Percentiles rank a stretch among this genome's conserved stretches.
Conservation (phyloP, 2,113 vertebrate genomes). For the Gallinago paraguaiae region DNA sequence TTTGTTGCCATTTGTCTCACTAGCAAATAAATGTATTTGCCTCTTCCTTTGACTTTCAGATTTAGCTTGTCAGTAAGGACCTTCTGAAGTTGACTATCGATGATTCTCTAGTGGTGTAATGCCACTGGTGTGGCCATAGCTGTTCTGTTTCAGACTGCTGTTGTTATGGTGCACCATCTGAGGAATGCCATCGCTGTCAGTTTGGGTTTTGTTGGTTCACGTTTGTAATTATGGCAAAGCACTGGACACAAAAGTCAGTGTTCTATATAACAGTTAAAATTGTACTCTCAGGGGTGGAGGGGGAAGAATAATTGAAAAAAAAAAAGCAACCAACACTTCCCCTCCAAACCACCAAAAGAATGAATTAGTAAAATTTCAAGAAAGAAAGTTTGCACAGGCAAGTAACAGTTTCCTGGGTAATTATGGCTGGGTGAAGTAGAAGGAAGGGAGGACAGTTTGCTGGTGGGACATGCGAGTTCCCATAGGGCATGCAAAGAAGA, state of each 20-base stretch:
- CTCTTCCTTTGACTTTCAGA: background rate
- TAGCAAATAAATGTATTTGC: background rate
- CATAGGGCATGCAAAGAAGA: background rate
- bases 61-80: background rate
- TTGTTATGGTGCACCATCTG: background rate
- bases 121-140: background rate
- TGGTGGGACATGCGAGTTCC: background rate
- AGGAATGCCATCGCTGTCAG: accelerated
- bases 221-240: background rate
- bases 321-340: too few relatives aligned
- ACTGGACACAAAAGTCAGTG: background rate
- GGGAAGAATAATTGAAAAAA: background rate
- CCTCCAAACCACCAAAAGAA: background rate
- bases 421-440: background rate
- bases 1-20: background rate
- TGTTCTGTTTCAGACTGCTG: accelerated
- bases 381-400: background rate
- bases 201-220: background rate
- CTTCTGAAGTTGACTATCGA: background rate
- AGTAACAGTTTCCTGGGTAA: background rate
- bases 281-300: background rate
- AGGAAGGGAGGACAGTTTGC: background rate
- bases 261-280: background rate
- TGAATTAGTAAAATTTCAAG: background rate
- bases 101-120: background rate